Percentiles rank a stretch among this genome's conserved stretches.
These are phyloP conservation scores for Grammomys dolichurus DNA, from an alignment of 2,113 vertebrate species.

Conservation along the genomic window DNA sequence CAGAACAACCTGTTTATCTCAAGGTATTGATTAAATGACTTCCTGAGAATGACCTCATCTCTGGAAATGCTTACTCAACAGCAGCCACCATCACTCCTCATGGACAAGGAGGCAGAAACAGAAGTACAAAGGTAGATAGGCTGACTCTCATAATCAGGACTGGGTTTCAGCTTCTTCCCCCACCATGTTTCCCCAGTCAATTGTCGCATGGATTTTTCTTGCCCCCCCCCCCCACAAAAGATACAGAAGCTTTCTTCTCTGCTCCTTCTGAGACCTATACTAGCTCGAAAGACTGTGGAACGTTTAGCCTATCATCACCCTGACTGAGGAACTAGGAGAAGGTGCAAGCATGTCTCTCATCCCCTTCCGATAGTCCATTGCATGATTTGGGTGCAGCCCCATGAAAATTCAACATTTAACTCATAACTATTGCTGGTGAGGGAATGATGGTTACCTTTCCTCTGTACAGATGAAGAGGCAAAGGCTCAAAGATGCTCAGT, in stretches of 20 bases:
- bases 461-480: neutral
- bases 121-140: neutral
- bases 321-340: neutral
- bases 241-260: neutral
- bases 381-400: neutral
- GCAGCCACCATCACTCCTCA: neutral
- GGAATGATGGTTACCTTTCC: slow-evolving; percentile 18
- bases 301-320: neutral
- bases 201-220: slow-evolving; percentile 11
- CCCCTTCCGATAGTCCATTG: neutral
- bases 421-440: neutral
- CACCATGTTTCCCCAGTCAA: neutral
- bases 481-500: neutral
- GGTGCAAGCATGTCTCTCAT: neutral
- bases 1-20: neutral
- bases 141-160: neutral
- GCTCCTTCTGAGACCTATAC: slow-evolving; percentile 45
- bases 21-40: neutral
- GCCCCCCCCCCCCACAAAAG: neutral
- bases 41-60: slow-evolving; percentile 20
- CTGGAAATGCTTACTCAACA: neutral
- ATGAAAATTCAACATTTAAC: neutral
- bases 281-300: neutral
- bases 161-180: neutral
- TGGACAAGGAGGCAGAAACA: neutral